Evolutionary conservation across 2,113 vertebrate genomes (phyloP).

Genomic region (Porphyrio hochstetteri): DNA sequence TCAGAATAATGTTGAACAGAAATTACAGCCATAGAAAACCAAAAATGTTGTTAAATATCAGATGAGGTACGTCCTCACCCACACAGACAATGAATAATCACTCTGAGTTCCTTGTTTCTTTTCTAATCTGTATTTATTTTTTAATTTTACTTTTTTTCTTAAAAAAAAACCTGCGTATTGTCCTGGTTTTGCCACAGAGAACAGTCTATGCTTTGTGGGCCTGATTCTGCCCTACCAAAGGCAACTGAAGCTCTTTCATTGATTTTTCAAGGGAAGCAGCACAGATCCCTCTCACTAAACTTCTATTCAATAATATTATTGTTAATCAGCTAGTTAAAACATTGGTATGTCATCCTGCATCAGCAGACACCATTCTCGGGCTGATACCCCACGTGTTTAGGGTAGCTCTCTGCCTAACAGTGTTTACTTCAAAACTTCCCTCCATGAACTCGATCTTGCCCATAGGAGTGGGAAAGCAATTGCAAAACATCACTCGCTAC

Average conservation of each 20-base stretch:
- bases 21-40: background rate
- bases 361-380: background rate
- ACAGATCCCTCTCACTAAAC: background rate
- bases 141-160: no score
- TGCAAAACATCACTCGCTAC: background rate
- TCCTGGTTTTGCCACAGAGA: background rate
- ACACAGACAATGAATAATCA: rapidly evolving
- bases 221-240: background rate
- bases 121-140: background rate
- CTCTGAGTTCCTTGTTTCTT: background rate
- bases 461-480: background rate
- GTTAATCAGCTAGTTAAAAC: background rate
- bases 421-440: background rate
- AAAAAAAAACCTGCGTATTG: background rate
- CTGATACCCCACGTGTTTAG: background rate
- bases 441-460: background rate
- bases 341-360: background rate
- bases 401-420: background rate
- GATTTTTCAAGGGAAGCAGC: background rate
- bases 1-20: background rate
- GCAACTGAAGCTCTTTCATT: background rate
- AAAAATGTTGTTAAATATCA: background rate
- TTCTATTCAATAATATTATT: background rate
- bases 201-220: background rate
- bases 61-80: background rate